Conservation (phyloP, 2,797 vertebrate genomes). For the Carapus acus region DNA sequence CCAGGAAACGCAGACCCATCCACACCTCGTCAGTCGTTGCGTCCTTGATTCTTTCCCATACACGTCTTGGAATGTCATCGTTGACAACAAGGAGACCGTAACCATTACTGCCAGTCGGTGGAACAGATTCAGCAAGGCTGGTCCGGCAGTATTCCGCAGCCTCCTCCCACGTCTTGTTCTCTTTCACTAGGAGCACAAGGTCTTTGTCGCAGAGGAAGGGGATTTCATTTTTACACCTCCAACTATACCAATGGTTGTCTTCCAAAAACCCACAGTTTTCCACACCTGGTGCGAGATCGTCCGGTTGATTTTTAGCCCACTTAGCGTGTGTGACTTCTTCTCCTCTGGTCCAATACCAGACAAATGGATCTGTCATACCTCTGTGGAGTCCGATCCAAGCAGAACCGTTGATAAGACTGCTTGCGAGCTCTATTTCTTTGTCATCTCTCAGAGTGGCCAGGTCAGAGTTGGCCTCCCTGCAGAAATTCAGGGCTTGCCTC, state of each 20-base stretch:
- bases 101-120: too few species aligned
- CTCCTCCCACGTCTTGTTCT: slow-evolving; percentile 31
- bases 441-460: background rate
- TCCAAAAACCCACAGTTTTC: too few species aligned
- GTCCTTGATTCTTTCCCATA: background rate
- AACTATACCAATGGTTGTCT: too few species aligned
- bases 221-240: too few species aligned
- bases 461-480: slow-evolving; percentile 4
- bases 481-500: slow-evolving; percentile 1
- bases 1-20: slow-evolving; percentile 28
- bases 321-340: background rate
- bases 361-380: background rate
- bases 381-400: slow-evolving; percentile 25
- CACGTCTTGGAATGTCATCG: background rate
- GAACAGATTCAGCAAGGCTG: background rate
- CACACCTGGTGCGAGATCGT: too few species aligned
- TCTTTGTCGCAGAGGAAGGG: too few species aligned
- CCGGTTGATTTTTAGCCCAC: background rate
- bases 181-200: slow-evolving; percentile 24
- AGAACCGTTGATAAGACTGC: too few species aligned
- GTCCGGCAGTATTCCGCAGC: slow-evolving; percentile 27
- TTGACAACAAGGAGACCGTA: background rate
- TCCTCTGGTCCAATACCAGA: slow-evolving; percentile 10
- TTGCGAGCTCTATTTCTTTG: background rate
- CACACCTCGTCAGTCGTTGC: slow-evolving; percentile 18